phyloP scores from a whole-genome alignment of 2,113 vertebrate species.

The Scomber scombrus region DNA sequence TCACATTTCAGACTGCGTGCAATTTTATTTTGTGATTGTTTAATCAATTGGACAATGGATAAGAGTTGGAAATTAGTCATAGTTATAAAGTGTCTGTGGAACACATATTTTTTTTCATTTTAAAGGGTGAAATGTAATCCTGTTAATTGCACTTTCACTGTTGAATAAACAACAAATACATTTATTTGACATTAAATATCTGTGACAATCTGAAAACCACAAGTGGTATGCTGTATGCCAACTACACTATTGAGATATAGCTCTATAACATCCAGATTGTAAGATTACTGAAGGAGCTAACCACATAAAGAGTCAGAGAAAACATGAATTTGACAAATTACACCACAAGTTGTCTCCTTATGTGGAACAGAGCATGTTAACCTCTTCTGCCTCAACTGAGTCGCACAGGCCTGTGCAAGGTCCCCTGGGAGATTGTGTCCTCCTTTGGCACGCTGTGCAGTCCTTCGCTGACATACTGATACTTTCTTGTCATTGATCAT shows the following conservation, averaged over 20 bases:
- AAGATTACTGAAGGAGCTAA: conserved; percentile 34
- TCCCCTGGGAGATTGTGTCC: conserved; percentile 68
- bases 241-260: neutral
- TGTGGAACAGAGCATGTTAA: conserved; percentile 71
- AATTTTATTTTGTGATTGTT: conserved; percentile 7
- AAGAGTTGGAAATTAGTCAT: conserved; percentile 15
- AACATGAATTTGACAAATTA: conserved; percentile 76
- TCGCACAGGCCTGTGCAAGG: conserved; percentile 40
- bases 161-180: conserved; percentile 26
- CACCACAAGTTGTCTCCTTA: conserved; percentile 59
- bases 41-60: conserved; percentile 46
- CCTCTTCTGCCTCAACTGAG: conserved; percentile 66
- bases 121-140: conserved; percentile 62
- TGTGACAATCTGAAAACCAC: neutral
- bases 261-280: conserved; percentile 32
- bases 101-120: conserved; percentile 28
- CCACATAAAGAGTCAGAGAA: conserved; percentile 29
- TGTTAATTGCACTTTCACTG: conserved; percentile 49
- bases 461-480: conserved; percentile 77
- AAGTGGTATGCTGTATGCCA: neutral
- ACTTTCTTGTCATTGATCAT: conserved; percentile 80
- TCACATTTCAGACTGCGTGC: conserved; percentile 8
- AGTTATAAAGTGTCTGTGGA: conserved; percentile 39
- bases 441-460: conserved; percentile 70
- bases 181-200: conserved; percentile 52